Conservation (phyloP, 2,797 vertebrate genomes). For the Catamblyrhynchus diadema region DNA sequence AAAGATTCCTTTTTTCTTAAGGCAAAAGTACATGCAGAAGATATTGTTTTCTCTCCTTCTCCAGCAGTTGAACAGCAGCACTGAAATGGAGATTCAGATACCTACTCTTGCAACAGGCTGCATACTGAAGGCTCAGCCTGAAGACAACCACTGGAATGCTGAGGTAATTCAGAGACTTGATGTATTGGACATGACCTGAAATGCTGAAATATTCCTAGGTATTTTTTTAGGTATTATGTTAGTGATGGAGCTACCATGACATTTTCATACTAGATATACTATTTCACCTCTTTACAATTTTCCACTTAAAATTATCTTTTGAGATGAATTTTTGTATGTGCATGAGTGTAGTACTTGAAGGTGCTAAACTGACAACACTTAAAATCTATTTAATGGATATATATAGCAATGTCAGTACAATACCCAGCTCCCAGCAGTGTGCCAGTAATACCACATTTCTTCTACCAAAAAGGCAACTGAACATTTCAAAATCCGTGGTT, state of each 20-base stretch:
- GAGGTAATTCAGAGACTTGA: slow-evolving; percentile 17
- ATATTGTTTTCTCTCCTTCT: neutral
- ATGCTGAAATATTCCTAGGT: neutral
- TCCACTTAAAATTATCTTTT: neutral
- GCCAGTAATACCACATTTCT: neutral
- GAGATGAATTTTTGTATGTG: neutral
- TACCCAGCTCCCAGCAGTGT: neutral
- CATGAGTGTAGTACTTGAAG: neutral
- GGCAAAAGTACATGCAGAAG: neutral
- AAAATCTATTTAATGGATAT: neutral
- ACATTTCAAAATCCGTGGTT: neutral
- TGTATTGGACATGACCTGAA: neutral
- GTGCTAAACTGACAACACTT: neutral
- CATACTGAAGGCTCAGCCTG: neutral
- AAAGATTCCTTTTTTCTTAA: neutral
- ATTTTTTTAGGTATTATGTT: neutral
- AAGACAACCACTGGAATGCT: neutral
- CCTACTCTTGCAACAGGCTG: neutral
- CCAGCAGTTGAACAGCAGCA: neutral
- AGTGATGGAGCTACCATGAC: neutral
- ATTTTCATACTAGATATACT: neutral
- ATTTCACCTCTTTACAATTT: neutral
- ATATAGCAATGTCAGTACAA: neutral
- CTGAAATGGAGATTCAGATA: neutral
- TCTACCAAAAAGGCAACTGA: neutral